phyloP scores from a whole-genome alignment of 2,888 invertebrate genomes.

The Himalopsyche kuldschensis region DNA sequence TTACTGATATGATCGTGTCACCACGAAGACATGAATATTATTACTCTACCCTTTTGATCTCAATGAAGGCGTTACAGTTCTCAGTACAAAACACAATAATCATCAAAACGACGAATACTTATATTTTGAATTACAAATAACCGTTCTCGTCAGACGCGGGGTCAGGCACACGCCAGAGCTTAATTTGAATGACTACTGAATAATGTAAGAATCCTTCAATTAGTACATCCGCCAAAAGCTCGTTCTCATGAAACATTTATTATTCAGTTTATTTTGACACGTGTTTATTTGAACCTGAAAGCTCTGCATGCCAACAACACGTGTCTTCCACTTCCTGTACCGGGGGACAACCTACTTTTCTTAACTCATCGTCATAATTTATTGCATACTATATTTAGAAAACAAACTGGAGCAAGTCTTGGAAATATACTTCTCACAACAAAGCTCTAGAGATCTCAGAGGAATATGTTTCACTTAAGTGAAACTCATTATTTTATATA shows the following conservation, averaged over 20 bases:
- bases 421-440: not conserved
- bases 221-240: slow-evolving; percentile 12
- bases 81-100: not conserved
- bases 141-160: not conserved
- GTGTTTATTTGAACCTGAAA: slow-evolving; percentile 7
- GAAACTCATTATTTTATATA: too few relatives aligned
- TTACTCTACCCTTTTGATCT: not conserved
- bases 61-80: not conserved
- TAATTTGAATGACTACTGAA: not conserved
- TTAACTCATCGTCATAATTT: slow-evolving; percentile 2
- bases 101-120: not conserved
- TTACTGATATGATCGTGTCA: too few relatives aligned
- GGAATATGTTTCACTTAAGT: too few relatives aligned
- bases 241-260: slow-evolving; percentile 3
- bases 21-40: not conserved
- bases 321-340: not conserved
- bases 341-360: not conserved
- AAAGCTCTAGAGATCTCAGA: not conserved
- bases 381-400: slow-evolving; percentile 6
- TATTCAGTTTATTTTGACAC: slow-evolving; percentile 9
- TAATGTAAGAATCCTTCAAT: slow-evolving; percentile 9
- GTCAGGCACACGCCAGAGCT: not conserved
- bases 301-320: not conserved
- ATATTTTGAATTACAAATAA: not conserved
- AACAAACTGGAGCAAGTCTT: not conserved